Conservation (phyloP, 2,888 invertebrate genomes). For the Microchrysa polita region DNA sequence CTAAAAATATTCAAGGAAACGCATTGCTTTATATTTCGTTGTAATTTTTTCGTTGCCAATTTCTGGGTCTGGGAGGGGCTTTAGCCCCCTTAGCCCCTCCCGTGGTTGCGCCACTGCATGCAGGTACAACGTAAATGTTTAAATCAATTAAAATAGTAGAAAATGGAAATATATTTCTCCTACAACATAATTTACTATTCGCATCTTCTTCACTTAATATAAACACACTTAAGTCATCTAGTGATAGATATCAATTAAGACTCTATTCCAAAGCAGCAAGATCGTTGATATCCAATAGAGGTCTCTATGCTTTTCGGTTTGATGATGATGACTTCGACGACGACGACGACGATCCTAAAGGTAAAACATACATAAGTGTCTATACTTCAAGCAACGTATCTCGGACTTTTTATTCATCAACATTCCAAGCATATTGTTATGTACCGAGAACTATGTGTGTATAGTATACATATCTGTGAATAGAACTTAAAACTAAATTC, state of each 20-base stretch:
- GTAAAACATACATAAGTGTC: conserved; percentile 1
- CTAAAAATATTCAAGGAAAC: no score
- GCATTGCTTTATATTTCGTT: no score
- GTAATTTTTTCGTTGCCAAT: no score
- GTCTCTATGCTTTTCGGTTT: no score
- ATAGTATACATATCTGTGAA: not conserved
- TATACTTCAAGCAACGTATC: conserved; percentile 10
- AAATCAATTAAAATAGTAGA: conserved; percentile 28
- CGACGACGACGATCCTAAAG: not conserved
- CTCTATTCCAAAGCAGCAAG: not conserved
- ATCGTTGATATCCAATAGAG: not conserved
- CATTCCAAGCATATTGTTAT: conserved; percentile 15
- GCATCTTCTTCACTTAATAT: not conserved
- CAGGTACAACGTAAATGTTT: not conserved
- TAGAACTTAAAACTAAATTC: conserved; percentile 36
- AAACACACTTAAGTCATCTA: not conserved
- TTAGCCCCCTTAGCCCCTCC: no score
- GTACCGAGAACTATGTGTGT: not conserved
- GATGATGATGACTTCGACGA: no score
- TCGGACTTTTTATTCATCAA: conserved; percentile 15
- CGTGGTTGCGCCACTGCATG: no score
- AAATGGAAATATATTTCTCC: conserved; percentile 15
- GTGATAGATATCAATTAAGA: conserved; percentile 40
- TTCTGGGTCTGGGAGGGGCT: no score
- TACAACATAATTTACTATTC: conserved; percentile 29